Evolutionary conservation across 2,113 vertebrate species (phyloP).

Genomic region (Aspiorhynchus laticeps): DNA sequence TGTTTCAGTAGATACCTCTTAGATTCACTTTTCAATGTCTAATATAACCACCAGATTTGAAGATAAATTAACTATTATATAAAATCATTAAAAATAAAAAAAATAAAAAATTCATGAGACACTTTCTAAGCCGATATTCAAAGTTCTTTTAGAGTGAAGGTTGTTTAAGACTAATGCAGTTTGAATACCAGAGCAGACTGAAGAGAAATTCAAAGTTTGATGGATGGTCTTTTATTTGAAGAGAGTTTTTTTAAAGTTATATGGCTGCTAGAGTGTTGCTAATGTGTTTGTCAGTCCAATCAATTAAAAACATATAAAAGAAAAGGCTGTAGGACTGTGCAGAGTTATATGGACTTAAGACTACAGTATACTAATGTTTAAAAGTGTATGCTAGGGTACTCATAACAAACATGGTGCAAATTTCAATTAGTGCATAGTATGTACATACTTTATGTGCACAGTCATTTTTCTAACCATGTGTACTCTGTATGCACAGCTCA

Average conservation of each 20-base stretch:
- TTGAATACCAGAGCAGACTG: neutral
- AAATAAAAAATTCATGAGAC: neutral
- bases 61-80: neutral
- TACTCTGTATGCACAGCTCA: neutral
- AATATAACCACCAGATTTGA: neutral
- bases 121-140: neutral
- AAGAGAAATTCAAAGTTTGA: neutral
- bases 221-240: neutral
- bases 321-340: neutral
- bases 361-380: too few species aligned
- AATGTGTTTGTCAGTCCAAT: neutral
- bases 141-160: neutral
- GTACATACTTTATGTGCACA: neutral
- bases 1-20: neutral
- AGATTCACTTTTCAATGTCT: neutral
- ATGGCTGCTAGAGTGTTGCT: neutral
- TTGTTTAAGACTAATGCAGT: neutral
- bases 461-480: neutral
- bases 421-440: neutral
- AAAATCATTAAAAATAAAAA: neutral
- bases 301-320: slow-evolving; percentile 1
- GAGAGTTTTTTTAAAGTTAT: neutral
- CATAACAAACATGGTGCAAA: neutral
- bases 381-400: neutral
- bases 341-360: neutral